These are phyloP conservation scores for Scrobipalpa costella DNA, from an alignment of 2,888 invertebrate species.

Conservation along the genomic window DNA sequence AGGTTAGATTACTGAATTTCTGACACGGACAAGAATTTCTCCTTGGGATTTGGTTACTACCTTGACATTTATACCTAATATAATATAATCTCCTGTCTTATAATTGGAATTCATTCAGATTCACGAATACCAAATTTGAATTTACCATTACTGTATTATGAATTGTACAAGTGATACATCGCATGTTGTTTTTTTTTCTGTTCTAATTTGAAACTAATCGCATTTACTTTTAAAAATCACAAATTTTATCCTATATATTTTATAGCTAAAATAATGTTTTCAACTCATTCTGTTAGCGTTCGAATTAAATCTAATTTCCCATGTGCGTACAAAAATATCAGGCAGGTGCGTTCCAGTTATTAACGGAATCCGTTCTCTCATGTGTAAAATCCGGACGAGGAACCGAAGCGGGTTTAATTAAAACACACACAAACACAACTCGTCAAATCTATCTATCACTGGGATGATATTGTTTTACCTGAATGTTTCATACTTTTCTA, in stretches of 20 bases:
- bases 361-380: neutral
- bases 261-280: neutral
- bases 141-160: no score
- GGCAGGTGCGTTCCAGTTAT: conserved; percentile 2
- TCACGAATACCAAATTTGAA: no score
- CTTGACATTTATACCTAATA: no score
- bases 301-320: neutral
- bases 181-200: no score
- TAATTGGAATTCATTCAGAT: no score
- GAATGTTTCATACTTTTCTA: no score
- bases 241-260: neutral
- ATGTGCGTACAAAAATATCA: neutral
- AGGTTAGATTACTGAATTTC: neutral
- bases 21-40: no score
- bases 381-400: neutral
- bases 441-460: neutral
- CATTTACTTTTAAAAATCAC: no score
- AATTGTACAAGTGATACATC: no score
- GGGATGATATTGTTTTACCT: neutral
- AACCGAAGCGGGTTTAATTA: conserved; percentile 7
- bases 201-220: no score
- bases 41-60: no score
- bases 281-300: neutral
- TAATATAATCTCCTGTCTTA: no score
- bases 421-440: neutral